Base-by-base conservation (phyloP, 2,888 invertebrate species). In the Erebia epiphron region DNA sequence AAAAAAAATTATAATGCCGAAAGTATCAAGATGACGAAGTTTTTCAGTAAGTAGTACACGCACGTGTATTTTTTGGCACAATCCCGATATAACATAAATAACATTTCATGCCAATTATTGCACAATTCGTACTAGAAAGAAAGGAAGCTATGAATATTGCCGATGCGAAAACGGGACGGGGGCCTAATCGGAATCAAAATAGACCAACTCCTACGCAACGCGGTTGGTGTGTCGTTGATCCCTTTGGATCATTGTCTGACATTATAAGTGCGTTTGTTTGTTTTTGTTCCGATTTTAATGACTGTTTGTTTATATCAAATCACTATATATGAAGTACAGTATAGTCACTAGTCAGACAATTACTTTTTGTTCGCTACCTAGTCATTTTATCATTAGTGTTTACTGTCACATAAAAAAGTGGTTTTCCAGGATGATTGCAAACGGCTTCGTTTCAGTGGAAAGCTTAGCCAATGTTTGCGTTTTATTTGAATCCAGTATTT, bases 31-130 rank as follows among this genome's bases (percentile, higher is more conserved):
- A 57, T 5, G 13, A 26, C 13, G 58, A 60, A 18, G n/a, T 64
- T 52, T 64, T 52, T 50, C n/a, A 60, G 57, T 54, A 69, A 60
- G 57, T 54, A 69, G 16, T 64, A 35, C 57, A 46, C 60, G 61
- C 90, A 90, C 89, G 91, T 92, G 89, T 86, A 81, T 83, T 86
- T 79, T 86, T 91, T 91, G 90, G 90, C 91, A 89, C 83, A 80
- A 78, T 76, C 72, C 76, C 41, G 26, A 78, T 75, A 77, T 72
- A 82, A 84, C n/a, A n/a, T 85, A 86, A 86, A 86, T 82, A 58
- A 84, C 80, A 82, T 75, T 78, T 78, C 82, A 83, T 89, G 92
- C 91, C 92, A 93, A 92, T 90, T 82, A 82, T 93, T 93, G 83
- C 92, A 88, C 90, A 91, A 92, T 85, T 79, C 73, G 74, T 68